A percentile compares a stretch with the other conserved stretches of the same genome.
Conservation (phyloP, 2,797 vertebrate genomes). For the Pseudomugil gertrudae region DNA sequence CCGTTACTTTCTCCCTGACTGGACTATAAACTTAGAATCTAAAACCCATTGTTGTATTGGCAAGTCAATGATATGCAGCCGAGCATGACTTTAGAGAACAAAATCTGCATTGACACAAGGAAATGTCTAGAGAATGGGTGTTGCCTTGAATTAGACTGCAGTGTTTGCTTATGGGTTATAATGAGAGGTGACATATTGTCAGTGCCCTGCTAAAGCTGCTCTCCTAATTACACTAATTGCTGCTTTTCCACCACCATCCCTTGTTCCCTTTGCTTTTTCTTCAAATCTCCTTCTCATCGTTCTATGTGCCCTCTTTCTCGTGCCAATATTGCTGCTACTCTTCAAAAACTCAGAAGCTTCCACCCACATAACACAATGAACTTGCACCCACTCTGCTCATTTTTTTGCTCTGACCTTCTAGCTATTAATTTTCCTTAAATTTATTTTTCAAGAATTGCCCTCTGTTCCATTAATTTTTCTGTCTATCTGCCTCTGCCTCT, state of each 20-base stretch:
- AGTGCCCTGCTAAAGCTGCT: slow-evolving; percentile 79
- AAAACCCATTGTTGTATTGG: slow-evolving; percentile 74
- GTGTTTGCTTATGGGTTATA: slow-evolving; percentile 79
- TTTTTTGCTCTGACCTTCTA: slow-evolving; percentile 22
- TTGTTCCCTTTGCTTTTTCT: slow-evolving; percentile 37
- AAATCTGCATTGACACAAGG: slow-evolving; percentile 77
- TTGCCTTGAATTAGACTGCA: slow-evolving; percentile 73
- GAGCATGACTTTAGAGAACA: slow-evolving; percentile 65
- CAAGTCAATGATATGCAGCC: slow-evolving; percentile 72
- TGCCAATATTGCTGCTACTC: slow-evolving; percentile 59
- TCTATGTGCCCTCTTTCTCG: slow-evolving; percentile 44
- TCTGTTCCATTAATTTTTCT: neutral
- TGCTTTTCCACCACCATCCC: slow-evolving; percentile 66
- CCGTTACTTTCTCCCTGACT: slow-evolving; percentile 5
- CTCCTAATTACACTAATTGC: slow-evolving; percentile 85
- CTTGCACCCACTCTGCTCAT: slow-evolving; percentile 40
- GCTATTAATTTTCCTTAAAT: slow-evolving; percentile 36
- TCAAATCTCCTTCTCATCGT: slow-evolving; percentile 24
- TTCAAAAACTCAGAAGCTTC: slow-evolving; percentile 61
- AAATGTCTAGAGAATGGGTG: slow-evolving; percentile 70
- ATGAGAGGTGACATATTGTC: slow-evolving; percentile 86
- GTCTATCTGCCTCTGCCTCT: slow-evolving; percentile 22
- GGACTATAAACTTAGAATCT: slow-evolving; percentile 64
- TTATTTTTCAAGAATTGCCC: slow-evolving; percentile 16
- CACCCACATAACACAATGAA: slow-evolving; percentile 59